A percentile compares a stretch with the other conserved stretches of the same genome.
Conservation (phyloP, 2,797 vertebrate species). For the Notoglanidium macrostoma region DNA sequence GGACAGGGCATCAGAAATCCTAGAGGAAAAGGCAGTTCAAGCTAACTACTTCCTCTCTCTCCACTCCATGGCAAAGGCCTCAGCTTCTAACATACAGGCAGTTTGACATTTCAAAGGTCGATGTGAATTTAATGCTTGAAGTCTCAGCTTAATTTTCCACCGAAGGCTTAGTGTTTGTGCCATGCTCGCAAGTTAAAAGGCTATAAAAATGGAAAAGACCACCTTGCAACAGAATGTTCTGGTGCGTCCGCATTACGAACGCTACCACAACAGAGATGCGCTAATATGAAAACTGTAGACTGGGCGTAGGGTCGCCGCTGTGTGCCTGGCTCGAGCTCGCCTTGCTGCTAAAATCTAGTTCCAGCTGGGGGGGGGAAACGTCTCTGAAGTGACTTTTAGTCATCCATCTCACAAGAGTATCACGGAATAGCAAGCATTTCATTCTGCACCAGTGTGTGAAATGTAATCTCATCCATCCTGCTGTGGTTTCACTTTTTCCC, state of each 20-base stretch:
- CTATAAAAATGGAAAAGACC: not conserved
- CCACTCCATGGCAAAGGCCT: not conserved
- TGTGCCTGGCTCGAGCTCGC: not conserved
- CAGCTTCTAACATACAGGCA: constrained; percentile 1
- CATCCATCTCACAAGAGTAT: not conserved
- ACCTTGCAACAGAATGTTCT: constrained; percentile 6
- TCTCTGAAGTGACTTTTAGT: not conserved
- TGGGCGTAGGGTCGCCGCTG: not conserved
- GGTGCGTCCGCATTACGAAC: not conserved
- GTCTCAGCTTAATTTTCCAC: not conserved
- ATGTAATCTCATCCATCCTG: not conserved
- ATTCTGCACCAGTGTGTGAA: not conserved
- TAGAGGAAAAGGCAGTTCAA: not conserved
- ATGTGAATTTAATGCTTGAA: not conserved
- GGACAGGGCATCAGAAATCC: not conserved
- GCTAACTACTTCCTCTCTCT: not conserved
- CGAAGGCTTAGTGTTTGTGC: not conserved
- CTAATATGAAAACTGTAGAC: not conserved
- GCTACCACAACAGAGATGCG: not conserved
- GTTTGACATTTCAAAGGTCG: constrained; percentile 14
- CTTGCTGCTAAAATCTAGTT: not conserved
- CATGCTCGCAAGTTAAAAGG: not conserved
- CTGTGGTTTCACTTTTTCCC: not conserved
- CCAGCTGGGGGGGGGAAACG: not conserved
- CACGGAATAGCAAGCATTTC: not conserved